Evolutionary conservation across 2,888 invertebrate species (phyloP).

Genomic region (Melanophora roralis): DNA sequence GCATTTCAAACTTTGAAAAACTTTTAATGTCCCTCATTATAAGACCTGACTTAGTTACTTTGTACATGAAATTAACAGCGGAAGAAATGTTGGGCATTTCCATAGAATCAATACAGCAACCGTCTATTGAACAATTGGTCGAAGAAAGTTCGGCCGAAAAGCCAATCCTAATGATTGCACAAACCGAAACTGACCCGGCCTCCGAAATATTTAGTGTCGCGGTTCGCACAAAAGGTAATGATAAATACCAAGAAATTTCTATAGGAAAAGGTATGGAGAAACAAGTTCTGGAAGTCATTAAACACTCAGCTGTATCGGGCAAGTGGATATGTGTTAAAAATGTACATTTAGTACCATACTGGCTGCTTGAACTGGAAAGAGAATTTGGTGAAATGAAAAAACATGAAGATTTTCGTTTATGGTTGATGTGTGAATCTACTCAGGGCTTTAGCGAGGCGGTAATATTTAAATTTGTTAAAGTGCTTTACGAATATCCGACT

Average conservation of each 20-base stretch:
- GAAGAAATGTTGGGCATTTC: conserved; percentile 79
- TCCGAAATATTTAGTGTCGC: conserved; percentile 86
- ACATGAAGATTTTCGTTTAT: conserved; percentile 83
- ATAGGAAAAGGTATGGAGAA: conserved; percentile 89
- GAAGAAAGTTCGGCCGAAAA: conserved; percentile 78
- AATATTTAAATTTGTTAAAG: conserved; percentile 86
- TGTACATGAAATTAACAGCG: conserved; percentile 82
- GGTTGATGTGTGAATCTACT: conserved; percentile 92
- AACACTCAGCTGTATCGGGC: conserved; percentile 81
- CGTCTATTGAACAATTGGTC: conserved; percentile 72
- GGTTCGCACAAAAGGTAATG: conserved; percentile 75
- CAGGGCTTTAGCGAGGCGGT: conserved; percentile 85
- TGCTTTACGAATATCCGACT: conserved; percentile 90
- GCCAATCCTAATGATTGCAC: conserved; percentile 90
- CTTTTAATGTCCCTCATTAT: conserved; percentile 87
- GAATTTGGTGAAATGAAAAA: conserved; percentile 79
- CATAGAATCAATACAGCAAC: conserved; percentile 71
- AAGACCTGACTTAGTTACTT: conserved; percentile 89
- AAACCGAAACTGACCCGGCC: conserved; percentile 94
- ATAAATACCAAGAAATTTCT: conserved; percentile 83
- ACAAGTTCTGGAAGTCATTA: conserved; percentile 80
- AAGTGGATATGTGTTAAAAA: conserved; percentile 90
- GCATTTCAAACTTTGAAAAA: conserved; percentile 42
- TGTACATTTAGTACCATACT: conserved; percentile 85
- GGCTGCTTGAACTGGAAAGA: conserved; percentile 84